phyloP scores from a whole-genome alignment of 2,888 invertebrate genomes.

The Epirrita christyi region DNA sequence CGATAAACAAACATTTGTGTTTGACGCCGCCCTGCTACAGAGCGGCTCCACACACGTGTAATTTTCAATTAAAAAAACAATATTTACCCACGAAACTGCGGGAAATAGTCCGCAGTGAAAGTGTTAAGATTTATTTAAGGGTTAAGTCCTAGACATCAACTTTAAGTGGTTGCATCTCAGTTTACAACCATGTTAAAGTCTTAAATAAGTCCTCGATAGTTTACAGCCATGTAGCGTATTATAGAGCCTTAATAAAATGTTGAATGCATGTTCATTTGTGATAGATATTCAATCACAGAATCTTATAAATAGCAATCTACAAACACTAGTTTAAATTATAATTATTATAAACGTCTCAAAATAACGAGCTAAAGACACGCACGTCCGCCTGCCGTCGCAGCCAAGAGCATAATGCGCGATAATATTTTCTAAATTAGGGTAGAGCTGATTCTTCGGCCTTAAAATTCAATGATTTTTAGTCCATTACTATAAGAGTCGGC shows the following conservation, averaged over 20 bases:
- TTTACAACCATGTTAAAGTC: too few species aligned
- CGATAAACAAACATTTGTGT: too few species aligned
- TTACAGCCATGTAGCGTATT: not conserved
- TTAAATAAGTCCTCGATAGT: too few species aligned
- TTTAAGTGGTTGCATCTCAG: too few species aligned
- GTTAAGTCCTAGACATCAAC: too few species aligned
- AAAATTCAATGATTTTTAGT: not conserved
- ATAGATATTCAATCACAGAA: conserved; percentile 25
- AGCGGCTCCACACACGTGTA: too few species aligned
- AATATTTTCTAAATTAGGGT: conserved; percentile 51
- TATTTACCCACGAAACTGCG: too few species aligned
- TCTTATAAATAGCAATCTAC: conserved; percentile 31
- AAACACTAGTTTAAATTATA: conserved; percentile 23
- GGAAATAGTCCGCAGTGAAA: too few species aligned
- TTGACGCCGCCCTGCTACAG: too few species aligned
- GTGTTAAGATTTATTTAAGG: too few species aligned
- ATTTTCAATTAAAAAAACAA: too few species aligned
- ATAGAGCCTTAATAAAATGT: conserved; percentile 4
- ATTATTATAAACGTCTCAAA: conserved; percentile 30
- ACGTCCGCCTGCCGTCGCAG: conserved; percentile 54
- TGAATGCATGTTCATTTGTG: conserved; percentile 14
- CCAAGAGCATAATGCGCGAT: conserved; percentile 61
- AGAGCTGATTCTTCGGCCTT: conserved; percentile 12
- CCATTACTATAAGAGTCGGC: not conserved
- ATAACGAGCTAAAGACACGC: conserved; percentile 60